Conservation (phyloP, 2,888 invertebrate genomes). For the Latheticus oryzae region DNA sequence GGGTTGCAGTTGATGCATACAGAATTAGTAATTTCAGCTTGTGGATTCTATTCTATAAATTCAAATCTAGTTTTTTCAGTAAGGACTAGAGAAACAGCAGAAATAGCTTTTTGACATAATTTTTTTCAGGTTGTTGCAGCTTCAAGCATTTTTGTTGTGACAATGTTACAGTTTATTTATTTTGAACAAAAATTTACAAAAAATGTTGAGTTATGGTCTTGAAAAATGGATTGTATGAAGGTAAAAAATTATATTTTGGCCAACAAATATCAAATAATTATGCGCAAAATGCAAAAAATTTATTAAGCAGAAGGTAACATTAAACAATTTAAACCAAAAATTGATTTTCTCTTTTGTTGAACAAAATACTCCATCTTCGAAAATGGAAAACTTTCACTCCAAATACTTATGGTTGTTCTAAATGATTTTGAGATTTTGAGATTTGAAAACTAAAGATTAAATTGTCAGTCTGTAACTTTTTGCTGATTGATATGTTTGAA, state of each 20-base stretch:
- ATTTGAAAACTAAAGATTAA: no score
- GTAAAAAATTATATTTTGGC: not conserved
- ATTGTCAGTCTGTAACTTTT: no score
- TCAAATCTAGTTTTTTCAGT: not conserved
- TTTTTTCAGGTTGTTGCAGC: slow-evolving; percentile 4
- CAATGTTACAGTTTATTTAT: slow-evolving; percentile 7
- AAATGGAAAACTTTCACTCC: no score
- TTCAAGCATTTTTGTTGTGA: slow-evolving; percentile 8
- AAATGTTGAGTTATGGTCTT: slow-evolving; percentile 9
- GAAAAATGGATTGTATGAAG: not conserved
- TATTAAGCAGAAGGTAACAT: no score
- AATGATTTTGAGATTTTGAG: no score
- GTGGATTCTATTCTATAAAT: slow-evolving; percentile 4
- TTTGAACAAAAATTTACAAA: slow-evolving; percentile 11
- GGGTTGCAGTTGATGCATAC: slow-evolving; percentile 1
- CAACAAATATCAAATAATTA: no score
- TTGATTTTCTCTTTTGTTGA: no score
- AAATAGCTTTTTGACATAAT: not conserved
- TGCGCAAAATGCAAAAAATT: no score
- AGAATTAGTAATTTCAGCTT: slow-evolving; percentile 1
- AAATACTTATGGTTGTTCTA: no score
- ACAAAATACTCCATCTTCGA: no score
- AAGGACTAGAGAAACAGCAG: not conserved
- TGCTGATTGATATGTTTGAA: no score
- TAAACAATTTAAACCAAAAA: no score